Evolutionary conservation across 1,140 invertebrate species (phyloP), one percentile per base, ranked within the genome.

Genomic region (Oryctes rhinoceros): DNA sequence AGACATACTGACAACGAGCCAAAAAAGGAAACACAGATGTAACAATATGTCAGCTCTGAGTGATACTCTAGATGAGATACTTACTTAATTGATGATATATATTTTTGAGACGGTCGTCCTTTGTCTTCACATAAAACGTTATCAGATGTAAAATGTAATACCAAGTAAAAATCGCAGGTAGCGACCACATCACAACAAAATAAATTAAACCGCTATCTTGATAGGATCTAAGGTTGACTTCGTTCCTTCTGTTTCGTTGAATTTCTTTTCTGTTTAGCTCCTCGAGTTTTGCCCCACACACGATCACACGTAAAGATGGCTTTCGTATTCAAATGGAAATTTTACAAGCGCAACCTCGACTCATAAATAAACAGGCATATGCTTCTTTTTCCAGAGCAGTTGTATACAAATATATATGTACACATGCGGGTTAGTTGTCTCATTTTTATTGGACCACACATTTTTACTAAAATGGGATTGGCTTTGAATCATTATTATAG

Each of bases 11-110:
- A 35, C 20, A 67, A 67, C 20, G 20, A 24, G 30, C 65, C 65
- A 67, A 67, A 67, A 24, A 67, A 67, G 65, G 65, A 67, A 67
- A 67, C 65, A 67, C 65, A 67, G n/a, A 67, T 67, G 65, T 67
- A 67, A 67, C 11, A 67, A 67, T 67, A 35, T 67, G 65, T 67
- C 65, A 67, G 65, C 65, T 67, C 4, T 18, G 65, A 67, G 65
- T 67, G 65, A 71, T 71, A 30, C 35, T 37, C 65, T 7, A 71
- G 35, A 71, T 71, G 20, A 71, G 65, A 71, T 71, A 35, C 7
- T 71, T 71, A 71, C 65, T 71, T 71, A 71, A 35, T 71, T 71
- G 20, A 35, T 30, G 65, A 71, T 30, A 71, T 71, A 71, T 71
- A 30, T 30, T 71, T 71, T 30, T 24, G 18, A 71, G 65, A 71